These are phyloP conservation scores for Nibea albiflora DNA, from an alignment of 2,113 vertebrate genomes.

Conservation along the genomic window DNA sequence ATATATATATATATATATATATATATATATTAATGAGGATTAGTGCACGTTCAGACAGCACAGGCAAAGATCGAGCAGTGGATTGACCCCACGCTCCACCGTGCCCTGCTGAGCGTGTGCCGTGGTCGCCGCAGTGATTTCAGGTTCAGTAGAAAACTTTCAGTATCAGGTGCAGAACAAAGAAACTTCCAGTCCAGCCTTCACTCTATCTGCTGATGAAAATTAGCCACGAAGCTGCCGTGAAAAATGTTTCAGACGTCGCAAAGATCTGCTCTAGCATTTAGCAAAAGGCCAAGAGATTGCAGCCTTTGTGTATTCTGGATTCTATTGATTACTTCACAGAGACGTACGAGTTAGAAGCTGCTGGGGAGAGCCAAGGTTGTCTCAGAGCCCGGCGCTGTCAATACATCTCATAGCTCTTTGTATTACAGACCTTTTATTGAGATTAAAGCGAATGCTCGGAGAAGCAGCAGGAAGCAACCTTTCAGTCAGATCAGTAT, in stretches of 20 bases:
- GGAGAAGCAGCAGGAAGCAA: conserved; percentile 34
- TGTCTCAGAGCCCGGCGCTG: background rate
- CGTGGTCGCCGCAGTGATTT: too few relatives aligned
- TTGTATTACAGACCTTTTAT: conserved; percentile 26
- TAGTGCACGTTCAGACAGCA: too few relatives aligned
- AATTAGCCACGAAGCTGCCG: background rate
- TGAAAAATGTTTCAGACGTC: background rate
- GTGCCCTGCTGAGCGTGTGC: too few relatives aligned
- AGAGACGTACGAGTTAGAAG: conserved; percentile 5
- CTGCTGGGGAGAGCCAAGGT: background rate
- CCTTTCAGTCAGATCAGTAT: conserved; percentile 30
- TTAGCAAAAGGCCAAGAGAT: background rate
- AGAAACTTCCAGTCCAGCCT: background rate
- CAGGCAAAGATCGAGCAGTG: too few relatives aligned
- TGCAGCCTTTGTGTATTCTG: background rate
- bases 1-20: too few relatives aligned
- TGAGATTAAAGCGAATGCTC: conserved; percentile 25
- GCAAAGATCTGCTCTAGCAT: background rate
- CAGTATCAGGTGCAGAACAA: too few relatives aligned
- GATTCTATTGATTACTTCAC: conserved; percentile 23
- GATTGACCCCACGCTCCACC: too few relatives aligned
- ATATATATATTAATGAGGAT: too few relatives aligned
- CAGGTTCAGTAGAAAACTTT: too few relatives aligned
- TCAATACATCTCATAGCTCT: conserved; percentile 14
- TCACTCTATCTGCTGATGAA: background rate